Evolutionary conservation across 2,888 invertebrate species (phyloP).

Genomic region (Xestia rhomboidea): DNA sequence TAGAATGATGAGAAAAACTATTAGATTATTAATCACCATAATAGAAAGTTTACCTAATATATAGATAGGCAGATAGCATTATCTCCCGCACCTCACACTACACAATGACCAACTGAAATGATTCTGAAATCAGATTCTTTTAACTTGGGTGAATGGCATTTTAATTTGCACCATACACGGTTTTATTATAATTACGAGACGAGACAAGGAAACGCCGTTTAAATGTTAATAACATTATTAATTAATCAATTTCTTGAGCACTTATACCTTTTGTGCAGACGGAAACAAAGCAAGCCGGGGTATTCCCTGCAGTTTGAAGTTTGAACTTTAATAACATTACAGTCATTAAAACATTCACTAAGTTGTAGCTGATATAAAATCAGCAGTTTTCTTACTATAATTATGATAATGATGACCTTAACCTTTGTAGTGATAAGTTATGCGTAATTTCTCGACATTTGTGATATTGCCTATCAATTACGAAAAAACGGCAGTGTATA

Average conservation of each 20-base stretch:
- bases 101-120: neutral
- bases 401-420: conserved; percentile 39
- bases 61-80: too few species aligned
- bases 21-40: neutral
- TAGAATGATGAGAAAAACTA: neutral
- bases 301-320: conserved; percentile 25
- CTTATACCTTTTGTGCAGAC: conserved; percentile 17
- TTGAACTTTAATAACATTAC: conserved; percentile 34
- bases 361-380: conserved; percentile 7
- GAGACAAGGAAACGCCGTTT: conserved; percentile 36
- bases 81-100: neutral
- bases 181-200: neutral
- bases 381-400: conserved; percentile 12
- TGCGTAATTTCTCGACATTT: conserved; percentile 28
- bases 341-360: conserved; percentile 13
- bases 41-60: neutral
- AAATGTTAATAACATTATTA: conserved; percentile 31
- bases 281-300: conserved; percentile 26
- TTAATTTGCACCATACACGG: conserved; percentile 16
- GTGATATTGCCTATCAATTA: conserved; percentile 17
- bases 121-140: neutral
- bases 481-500: neutral
- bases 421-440: conserved; percentile 45
- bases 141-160: neutral
- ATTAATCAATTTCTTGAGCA: conserved; percentile 21